Conservation (phyloP, 2,797 vertebrate species). For the Harpagifer antarcticus region DNA sequence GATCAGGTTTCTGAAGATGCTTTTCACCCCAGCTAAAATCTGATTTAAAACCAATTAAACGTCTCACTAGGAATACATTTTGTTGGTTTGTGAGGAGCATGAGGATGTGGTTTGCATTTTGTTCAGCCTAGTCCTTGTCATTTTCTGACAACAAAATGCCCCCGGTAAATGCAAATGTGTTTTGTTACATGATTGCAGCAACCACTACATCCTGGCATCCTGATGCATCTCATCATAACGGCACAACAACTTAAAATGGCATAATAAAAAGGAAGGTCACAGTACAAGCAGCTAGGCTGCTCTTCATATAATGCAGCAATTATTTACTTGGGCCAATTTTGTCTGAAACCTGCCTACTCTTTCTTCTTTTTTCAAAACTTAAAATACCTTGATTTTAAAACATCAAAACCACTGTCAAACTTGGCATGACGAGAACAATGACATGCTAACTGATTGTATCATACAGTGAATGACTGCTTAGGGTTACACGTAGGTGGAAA, state of each 20-base stretch:
- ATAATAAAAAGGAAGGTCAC: constrained; percentile 30
- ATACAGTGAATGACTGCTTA: no score
- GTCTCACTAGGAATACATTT: neutral
- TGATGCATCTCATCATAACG: neutral
- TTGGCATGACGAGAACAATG: no score
- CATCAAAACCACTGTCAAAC: no score
- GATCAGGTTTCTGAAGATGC: constrained; percentile 5
- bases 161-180: neutral
- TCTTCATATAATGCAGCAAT: constrained; percentile 30
- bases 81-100: constrained; percentile 13
- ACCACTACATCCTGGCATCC: neutral
- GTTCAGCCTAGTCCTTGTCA: neutral
- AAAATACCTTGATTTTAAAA: no score
- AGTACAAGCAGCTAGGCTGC: constrained; percentile 14
- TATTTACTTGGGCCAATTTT: constrained; percentile 18
- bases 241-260: constrained; percentile 3
- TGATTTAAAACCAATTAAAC: neutral
- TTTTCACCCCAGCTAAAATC: constrained; percentile 1
- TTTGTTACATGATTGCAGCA: neutral
- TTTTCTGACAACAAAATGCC: neutral
- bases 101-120: neutral
- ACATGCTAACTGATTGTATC: no score
- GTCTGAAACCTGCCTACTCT: constrained; percentile 24
- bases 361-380: no score
- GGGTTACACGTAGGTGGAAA: no score